Conservation (phyloP, 2,797 vertebrate species). For the Thripadectes ignobilis region DNA sequence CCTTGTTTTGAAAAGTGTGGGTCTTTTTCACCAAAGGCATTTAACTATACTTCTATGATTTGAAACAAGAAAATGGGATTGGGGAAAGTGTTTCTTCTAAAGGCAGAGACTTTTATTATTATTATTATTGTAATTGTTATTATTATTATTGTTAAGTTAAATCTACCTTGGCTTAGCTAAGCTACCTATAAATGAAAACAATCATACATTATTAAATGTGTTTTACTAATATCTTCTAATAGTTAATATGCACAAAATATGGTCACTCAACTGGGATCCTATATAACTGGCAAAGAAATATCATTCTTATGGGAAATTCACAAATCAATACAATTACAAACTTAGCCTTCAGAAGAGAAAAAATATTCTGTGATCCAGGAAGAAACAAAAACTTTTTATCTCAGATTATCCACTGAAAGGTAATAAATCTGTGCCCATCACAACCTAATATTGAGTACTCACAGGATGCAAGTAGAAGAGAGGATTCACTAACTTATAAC, state of each 20-base stretch:
- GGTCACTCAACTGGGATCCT: background rate
- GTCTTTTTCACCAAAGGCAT: background rate
- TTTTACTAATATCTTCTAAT: background rate
- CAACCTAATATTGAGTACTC: background rate
- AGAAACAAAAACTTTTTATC: background rate
- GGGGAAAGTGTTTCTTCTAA: fast-evolving
- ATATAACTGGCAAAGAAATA: background rate
- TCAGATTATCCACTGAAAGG: background rate
- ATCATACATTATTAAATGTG: background rate
- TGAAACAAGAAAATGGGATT: background rate
- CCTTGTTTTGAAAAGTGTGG: background rate
- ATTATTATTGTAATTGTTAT: background rate
- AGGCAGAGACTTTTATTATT: background rate
- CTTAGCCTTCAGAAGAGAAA: background rate
- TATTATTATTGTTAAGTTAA: background rate
- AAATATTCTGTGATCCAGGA: background rate
- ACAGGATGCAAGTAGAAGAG: background rate
- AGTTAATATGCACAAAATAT: background rate
- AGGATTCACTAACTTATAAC: background rate
- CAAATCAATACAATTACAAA: background rate
- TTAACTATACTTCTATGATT: background rate
- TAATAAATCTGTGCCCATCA: background rate
- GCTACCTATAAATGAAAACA: background rate
- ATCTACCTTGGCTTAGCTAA: background rate
- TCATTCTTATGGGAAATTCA: background rate